Evolutionary conservation across 2,888 invertebrate genomes (phyloP).

Genomic region (Melieria crassipennis): DNA sequence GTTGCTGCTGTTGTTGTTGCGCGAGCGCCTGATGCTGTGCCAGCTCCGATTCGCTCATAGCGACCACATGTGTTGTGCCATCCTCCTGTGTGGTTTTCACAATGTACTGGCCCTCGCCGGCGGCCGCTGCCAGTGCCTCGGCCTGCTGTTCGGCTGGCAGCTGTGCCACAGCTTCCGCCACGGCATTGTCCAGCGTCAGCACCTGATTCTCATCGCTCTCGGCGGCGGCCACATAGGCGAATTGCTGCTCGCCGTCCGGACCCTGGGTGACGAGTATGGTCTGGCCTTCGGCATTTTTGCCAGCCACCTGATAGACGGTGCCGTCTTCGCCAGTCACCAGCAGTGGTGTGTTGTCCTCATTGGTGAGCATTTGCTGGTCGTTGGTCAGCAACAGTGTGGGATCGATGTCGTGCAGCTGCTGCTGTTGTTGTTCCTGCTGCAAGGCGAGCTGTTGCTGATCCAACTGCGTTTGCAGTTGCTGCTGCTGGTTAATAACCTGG

Average conservation of each 20-base stretch:
- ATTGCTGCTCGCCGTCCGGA: constrained; percentile 79
- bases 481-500: constrained; percentile 45
- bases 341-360: constrained; percentile 75
- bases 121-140: constrained; percentile 51
- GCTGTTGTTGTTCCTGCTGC: constrained; percentile 53
- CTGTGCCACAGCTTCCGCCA: constrained; percentile 64
- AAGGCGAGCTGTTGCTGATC: constrained; percentile 54
- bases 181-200: constrained; percentile 65
- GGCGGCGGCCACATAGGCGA: constrained; percentile 73
- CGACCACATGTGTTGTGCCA: constrained; percentile 50
- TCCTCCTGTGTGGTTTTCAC: constrained; percentile 57
- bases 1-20: constrained; percentile 46
- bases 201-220: constrained; percentile 70
- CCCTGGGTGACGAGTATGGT: constrained; percentile 79
- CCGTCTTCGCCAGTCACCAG: constrained; percentile 87
- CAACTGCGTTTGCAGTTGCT: constrained; percentile 51
- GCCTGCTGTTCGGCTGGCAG: constrained; percentile 59
- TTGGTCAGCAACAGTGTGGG: constrained; percentile 56
- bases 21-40: constrained; percentile 58
- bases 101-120: constrained; percentile 58
- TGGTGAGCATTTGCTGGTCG: constrained; percentile 64
- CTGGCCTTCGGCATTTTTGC: constrained; percentile 83
- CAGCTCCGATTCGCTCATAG: constrained; percentile 59
- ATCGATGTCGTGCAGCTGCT: constrained; percentile 50
- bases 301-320: constrained; percentile 72